Base-by-base conservation (phyloP, 2,797 vertebrate species). In the Sandelia bainsii region DNA sequence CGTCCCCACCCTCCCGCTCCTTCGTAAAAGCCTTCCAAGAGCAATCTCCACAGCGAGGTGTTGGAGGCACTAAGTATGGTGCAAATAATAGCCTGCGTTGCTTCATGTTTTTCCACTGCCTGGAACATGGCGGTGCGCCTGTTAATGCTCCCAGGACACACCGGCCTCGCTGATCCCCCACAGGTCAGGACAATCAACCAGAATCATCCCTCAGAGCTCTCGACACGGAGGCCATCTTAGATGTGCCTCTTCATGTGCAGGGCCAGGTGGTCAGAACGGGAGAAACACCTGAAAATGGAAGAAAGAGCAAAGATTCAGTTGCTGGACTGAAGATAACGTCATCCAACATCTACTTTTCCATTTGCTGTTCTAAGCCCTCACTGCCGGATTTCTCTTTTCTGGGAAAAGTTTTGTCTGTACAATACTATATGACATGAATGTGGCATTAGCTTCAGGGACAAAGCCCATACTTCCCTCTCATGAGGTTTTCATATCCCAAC, bases 231-330 rank as follows among this genome's bases (percentile, higher is more conserved):
- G 75, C 71, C 85, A 83, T 72, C 89, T 96, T 96, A 99, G 92
- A 97, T 95, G 93, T 99, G 97, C 93, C 97, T 95, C 95, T 99
- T 99, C 97, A 98, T 98, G 96, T 99, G 97, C 93, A 99, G 96
- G 69, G 97, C 97, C 96, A 99, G 94, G 93, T 99, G 97, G 87
- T 99, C 97, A 8, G 97, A 99, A 82, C 97, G 97, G 85, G 98
- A 99, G 93, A 99, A 99, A 95, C 98, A 98, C 95, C 97, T 99
- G 92, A 52, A 81, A 91, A 92, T 93, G 46, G 1, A n/a, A n/a
- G 40, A 11, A 4, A 16, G 91, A 91, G 90, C 91, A 86, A 90
- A 92, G 79, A 62, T 37, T 74, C 14, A 72, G 68, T 11, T 7
- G 16, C 1, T 48, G 7, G 16, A 14, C 1, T 9, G 25, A 8